Evolutionary conservation across 2,113 vertebrate genomes (phyloP), one percentile per base, ranked within the genome.

Genomic region (Catagonus wagneri): DNA sequence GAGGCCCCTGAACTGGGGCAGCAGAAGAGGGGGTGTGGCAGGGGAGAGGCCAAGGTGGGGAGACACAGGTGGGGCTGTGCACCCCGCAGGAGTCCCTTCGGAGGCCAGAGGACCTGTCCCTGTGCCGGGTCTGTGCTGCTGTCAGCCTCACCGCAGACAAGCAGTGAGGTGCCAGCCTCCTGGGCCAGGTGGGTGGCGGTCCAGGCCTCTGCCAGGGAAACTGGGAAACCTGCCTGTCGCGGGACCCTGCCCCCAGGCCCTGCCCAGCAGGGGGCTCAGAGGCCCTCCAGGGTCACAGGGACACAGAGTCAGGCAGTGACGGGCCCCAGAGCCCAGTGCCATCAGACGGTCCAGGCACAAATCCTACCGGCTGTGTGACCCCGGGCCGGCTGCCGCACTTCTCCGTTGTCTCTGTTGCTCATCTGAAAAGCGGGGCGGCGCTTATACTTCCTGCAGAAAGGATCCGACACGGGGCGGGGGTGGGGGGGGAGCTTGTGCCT

Each of bases 141-240:
- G 97, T 98, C 98, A 97, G 97, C 97, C 98, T 98, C 98, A 96
- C 96, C 94, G 96, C 87, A 7, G 2, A 54, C 54, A 15, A 44
- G 44, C 44, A 44, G 44, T 8, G 44, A 44, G 44, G 44, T 8
- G 44, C 44, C 44, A 44, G 54, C 54, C 54, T 54, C 54, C 54
- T 2, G 54, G 54, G 11, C 14, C 54, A 61, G 60, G 22, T 1
- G 22, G 20, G 96, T 15, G 54, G 98, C 97, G 96, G 98, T 39
- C 1, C 7, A 25, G 36, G 25, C 61, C 61, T 23, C 68, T 60
- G 54, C 19, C 52, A 7, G 7, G 54, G 54, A 15, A 54, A 3
- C 54, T 60, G 68, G 29, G 19, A 19, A 19, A 27, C 15, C 20
- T 3, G 11, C 7, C 78, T 20, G n/a, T n/a, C 54, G 34, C 32